Evolutionary conservation across 2,888 invertebrate genomes (phyloP).

Genomic region (Hesperia comma): DNA sequence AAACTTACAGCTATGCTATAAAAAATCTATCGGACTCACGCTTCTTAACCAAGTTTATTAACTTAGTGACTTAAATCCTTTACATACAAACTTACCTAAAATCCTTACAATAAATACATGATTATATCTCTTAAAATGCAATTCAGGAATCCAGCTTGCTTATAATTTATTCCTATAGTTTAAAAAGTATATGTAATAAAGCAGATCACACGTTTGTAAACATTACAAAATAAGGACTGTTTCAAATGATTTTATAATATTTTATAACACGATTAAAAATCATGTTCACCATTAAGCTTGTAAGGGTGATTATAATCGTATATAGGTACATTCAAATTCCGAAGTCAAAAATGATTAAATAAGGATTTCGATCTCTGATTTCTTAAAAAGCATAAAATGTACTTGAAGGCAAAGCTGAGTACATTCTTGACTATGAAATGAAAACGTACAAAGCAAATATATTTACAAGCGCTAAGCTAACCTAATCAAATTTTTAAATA

Average conservation of each 20-base stretch:
- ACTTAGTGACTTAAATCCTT: constrained; percentile 34
- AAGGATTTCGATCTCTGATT: constrained; percentile 2
- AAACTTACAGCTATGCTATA: constrained; percentile 24
- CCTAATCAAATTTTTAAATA: constrained; percentile 15
- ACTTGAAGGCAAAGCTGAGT: constrained; percentile 66
- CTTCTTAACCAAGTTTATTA: constrained; percentile 29
- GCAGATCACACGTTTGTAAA: constrained; percentile 40
- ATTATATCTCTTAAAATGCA: constrained; percentile 44
- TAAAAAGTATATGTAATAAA: constrained; percentile 35
- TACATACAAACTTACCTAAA: constrained; percentile 22
- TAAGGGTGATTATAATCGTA: constrained; percentile 22
- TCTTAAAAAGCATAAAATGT: constrained; percentile 18
- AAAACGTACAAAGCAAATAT: constrained; percentile 36
- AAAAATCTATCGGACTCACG: constrained; percentile 34
- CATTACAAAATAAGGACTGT: constrained; percentile 38
- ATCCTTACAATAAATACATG: constrained; percentile 24
- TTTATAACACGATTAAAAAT: constrained; percentile 30
- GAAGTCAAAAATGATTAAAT: constrained; percentile 14
- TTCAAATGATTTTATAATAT: constrained; percentile 18
- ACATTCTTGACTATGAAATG: constrained; percentile 54
- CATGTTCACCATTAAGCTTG: constrained; percentile 32
- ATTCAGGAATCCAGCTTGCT: constrained; percentile 45
- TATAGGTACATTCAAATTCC: not conserved
- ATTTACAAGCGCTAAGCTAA: constrained; percentile 43
- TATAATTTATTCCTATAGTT: constrained; percentile 36